Base-by-base conservation (phyloP, 1,140 invertebrate genomes). In the Diorhabda elongata region DNA sequence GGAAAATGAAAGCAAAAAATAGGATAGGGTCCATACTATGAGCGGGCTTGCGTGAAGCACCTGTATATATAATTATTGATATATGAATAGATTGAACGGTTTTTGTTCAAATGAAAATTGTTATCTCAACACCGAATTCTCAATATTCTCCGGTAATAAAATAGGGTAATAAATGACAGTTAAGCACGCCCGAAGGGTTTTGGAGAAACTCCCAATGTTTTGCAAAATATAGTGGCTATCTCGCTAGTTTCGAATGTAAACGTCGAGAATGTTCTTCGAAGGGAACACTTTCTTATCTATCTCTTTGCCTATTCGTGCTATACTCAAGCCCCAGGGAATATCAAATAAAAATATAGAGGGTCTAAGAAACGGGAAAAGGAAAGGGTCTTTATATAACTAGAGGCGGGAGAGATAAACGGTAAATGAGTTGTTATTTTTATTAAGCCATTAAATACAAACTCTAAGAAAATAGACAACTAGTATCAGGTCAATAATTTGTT, bases 161-260 rank as follows among this genome's bases (percentile, higher is more conserved):
- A 26, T 26, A 26, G 26, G 26, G 26, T 26, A 26, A 26, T 26
- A 26, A 26, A 26, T 26, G 26, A 26, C 26, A 26, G n/a, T 52
- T 52, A 52, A 52, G 47, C 47, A 52, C 47, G 47, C 47, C n/a
- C n/a, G 6, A 52, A 52, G 47, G 2, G 6, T n/a, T 52, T 52
- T 52, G n/a, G 47, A 52, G 47, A 52, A 6, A 52, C n/a, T 52
- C 26, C 47, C 47, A 52, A 6, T 52, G 47, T 52, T 26, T 26
- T 8, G 47, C 47, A 8, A 52, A 52, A 52, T 52, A 52, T 52
- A 52, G 47, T 52, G 47, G 47, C 47, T 52, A 52, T 52, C 47
- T 52, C 47, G 47, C 47, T 52, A 52, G 47, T 52, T 52, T 52
- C 47, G 47, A n/a, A 52, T 52, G 47, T 52, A 52, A 52, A 52